Base-by-base conservation (phyloP, 2,888 invertebrate genomes). In the Cyaniris semiargus region DNA sequence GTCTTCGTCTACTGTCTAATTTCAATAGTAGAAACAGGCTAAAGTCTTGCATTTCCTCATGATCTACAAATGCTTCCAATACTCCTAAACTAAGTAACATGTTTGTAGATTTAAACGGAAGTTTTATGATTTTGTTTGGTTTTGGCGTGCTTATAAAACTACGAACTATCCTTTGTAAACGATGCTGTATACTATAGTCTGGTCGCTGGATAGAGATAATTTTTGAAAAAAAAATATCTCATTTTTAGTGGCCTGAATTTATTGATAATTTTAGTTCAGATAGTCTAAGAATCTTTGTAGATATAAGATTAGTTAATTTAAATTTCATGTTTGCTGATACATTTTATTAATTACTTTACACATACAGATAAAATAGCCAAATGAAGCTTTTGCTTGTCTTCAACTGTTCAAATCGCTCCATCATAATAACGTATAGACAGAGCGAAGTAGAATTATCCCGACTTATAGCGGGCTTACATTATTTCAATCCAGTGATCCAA, bases 1-100 rank as follows among this genome's bases (percentile, higher is more conserved):
- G 4, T 60, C 8, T 23, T 60, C 23, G 13, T 31, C 18, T 66
- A 31, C 6, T 66, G 23, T 66, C 23, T 10, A 66, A 31, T 15
- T 23, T 66, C 15, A 5, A 66, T 66, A 5, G 27, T 15, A 66
- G 2, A 66, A 31, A 31, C 66, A 31, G 15, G 66, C 66, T 31
- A 66, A 66, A 66, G 66, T 27, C 66, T 27, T 66, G 66, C 31
- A 66, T 66, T 31, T 66, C 27, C 66, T 15, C 23, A 60, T 60
- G 0, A 66, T 66, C 66, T 66, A 66, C 66, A 66, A 31, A 66
- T 66, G 66, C 66, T 66, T 66, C 66, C 66, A 66, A 66, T 66
- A 66, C 66, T 66, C 66, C 66, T 66, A 31, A 27, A 15, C 23
- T 66, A 66, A 66, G 27, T 66, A 15, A 27, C 15, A 31, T 66